Conservation (phyloP, 2,888 invertebrate genomes). For the Pandemis heparana region DNA sequence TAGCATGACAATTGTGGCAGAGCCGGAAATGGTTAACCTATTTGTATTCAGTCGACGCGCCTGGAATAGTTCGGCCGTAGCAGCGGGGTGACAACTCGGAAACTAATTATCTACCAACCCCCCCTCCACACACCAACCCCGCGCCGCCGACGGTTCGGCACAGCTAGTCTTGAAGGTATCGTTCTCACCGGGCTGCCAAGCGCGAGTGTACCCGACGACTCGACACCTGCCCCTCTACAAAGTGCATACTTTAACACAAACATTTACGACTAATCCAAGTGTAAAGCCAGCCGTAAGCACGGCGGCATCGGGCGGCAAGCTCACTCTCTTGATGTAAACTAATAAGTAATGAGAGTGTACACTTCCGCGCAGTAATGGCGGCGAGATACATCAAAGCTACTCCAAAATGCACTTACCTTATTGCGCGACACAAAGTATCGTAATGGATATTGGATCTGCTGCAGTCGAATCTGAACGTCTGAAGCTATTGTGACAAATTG, state of each 20-base stretch:
- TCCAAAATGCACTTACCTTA: slow-evolving; percentile 33
- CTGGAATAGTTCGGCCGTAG: slow-evolving; percentile 19
- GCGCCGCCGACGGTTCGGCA: not conserved
- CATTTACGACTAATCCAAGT: slow-evolving; percentile 9
- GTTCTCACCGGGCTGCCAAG: not conserved
- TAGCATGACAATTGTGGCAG: slow-evolving; percentile 3
- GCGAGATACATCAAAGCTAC: slow-evolving; percentile 13
- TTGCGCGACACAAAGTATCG: slow-evolving; percentile 19
- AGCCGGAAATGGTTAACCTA: slow-evolving; percentile 17
- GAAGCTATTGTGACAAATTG: not conserved
- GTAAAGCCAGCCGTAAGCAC: not conserved
- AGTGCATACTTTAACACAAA: slow-evolving; percentile 13
- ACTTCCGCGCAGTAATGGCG: slow-evolving; percentile 7
- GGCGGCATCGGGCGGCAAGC: not conserved
- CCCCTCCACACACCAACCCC: not conserved
- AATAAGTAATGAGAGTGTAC: slow-evolving; percentile 34
- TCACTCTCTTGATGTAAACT: not conserved
- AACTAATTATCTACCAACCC: slow-evolving; percentile 28
- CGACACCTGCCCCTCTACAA: not conserved
- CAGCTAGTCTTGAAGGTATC: not conserved
- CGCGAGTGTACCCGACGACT: not conserved
- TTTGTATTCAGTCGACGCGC: slow-evolving; percentile 22
- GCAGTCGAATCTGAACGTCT: slow-evolving; percentile 8
- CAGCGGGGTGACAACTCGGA: slow-evolving; percentile 26
- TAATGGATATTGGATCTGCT: slow-evolving; percentile 36